These are phyloP conservation scores for Ditylenchus dipsaci DNA, from an alignment of 1,140 invertebrate genomes.

Conservation along the genomic window DNA sequence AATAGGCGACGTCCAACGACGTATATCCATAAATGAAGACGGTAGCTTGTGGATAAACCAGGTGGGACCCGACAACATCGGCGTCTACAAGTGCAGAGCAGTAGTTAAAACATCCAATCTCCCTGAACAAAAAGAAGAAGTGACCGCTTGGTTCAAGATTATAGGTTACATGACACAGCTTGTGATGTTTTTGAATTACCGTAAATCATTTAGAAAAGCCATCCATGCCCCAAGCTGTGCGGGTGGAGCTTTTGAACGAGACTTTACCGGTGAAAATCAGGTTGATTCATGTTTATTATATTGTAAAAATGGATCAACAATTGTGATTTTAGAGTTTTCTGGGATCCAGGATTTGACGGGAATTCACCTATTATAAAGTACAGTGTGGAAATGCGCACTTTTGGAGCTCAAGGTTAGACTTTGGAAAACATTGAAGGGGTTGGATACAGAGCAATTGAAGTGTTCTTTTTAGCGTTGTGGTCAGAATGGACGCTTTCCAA, in stretches of 20 bases:
- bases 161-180: conserved; percentile 35
- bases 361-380: conserved; percentile 89
- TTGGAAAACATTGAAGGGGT: too few relatives aligned
- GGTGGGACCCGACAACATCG: conserved; percentile 56
- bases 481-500: conserved; percentile 73
- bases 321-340: conserved; percentile 66
- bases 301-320: too few relatives aligned
- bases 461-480: conserved; percentile 40
- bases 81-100: conserved; percentile 48
- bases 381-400: conserved; percentile 81
- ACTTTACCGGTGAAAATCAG: conserved; percentile 67
- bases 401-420: conserved; percentile 60
- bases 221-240: conserved; percentile 79
- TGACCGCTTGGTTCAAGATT: conserved; percentile 40
- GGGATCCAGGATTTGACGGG: conserved; percentile 91
- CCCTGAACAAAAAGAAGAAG: conserved; percentile 39
- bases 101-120: conserved; percentile 17
- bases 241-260: conserved; percentile 66
- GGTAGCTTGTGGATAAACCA: conserved; percentile 51
- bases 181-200: background rate
- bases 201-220: conserved; percentile 71
- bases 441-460: too few relatives aligned
- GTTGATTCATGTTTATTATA: background rate
- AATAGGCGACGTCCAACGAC: conserved; percentile 33
- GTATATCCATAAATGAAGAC: conserved; percentile 46